Base-by-base conservation (phyloP, 2,888 invertebrate species). In the Apantesis nais region DNA sequence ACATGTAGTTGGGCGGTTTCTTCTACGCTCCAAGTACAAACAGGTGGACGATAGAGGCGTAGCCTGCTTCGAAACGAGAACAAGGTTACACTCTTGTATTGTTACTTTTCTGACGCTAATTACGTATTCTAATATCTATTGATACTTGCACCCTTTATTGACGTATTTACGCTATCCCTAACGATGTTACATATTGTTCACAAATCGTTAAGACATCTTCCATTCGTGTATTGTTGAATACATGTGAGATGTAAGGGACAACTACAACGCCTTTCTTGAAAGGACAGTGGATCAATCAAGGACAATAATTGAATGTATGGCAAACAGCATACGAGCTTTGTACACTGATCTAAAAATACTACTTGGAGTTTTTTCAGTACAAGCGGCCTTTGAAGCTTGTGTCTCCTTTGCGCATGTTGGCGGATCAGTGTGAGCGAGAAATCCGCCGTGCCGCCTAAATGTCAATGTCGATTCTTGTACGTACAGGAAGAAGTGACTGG, bases 31-130 rank as follows among this genome's bases (percentile, higher is more conserved):
- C 73, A 75, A 82, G 75, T 82, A 77, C 79, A 79, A 85, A 83
- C 90, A 91, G 90, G 89, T 91, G 90, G 87, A 86, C 85, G 80
- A 72, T 80, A 81, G 81, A 87, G 85, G 82, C 78, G 78, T 81
- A 81, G 82, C 79, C 78, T 78, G 84, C 80, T 75, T 77, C 75
- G 75, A 80, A 93, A 88, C 86, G 88, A 91, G 93, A 92, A 90
- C 93, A 94, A 92, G 93, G 93, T 90, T 84, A 87, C 77, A 73
- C 75, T 75, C 81, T 80, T 82, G 87, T 90, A 91, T 93, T 91
- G 91, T 92, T 90, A 84, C 87, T 87, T 82, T 80, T 88, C 84
- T 81, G 83, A 83, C 83, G 88, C 84, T 93, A 92, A 93, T 92
- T 90, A 90, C 81, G 79, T 83, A 81, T 78, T 87, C 85, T 89